These are phyloP conservation scores for Melanotaenia maccullochi DNA, from an alignment of 2,797 vertebrate species.

Conservation along the genomic window DNA sequence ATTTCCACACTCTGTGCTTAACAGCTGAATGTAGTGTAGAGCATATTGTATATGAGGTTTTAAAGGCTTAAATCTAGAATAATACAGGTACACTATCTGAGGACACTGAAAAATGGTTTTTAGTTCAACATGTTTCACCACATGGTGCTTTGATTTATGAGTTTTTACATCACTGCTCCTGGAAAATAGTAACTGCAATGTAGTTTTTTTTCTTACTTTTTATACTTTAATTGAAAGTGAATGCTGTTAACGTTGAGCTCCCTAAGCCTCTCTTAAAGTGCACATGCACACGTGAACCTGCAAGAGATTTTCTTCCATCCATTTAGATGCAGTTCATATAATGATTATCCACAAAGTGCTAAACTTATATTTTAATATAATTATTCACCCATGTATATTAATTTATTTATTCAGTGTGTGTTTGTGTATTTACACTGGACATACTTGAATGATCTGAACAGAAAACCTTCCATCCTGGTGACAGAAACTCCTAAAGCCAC, in stretches of 20 bases:
- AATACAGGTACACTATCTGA: slow-evolving; percentile 64
- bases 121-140: slow-evolving; percentile 55
- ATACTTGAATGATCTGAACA: background rate
- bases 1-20: slow-evolving; percentile 75
- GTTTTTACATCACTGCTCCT: slow-evolving; percentile 20
- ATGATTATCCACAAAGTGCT: background rate
- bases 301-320: background rate
- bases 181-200: background rate
- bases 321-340: background rate
- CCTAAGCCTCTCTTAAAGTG: background rate
- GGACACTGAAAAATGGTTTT: slow-evolving; percentile 48
- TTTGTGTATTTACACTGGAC: background rate
- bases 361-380: background rate
- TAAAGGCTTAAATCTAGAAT: slow-evolving; percentile 72
- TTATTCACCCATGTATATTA: background rate
- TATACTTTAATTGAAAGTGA: slow-evolving; percentile 32
- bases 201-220: slow-evolving; percentile 13
- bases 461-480: too few species aligned
- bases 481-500: too few species aligned
- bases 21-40: slow-evolving; percentile 70
- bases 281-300: background rate
- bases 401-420: background rate
- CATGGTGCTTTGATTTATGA: slow-evolving; percentile 32
- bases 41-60: slow-evolving; percentile 68
- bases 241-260: background rate